A percentile compares a stretch with the other conserved stretches of the same genome.
phyloP scores from a whole-genome alignment of 2,888 invertebrate genomes.

The Desoria tigrina region DNA sequence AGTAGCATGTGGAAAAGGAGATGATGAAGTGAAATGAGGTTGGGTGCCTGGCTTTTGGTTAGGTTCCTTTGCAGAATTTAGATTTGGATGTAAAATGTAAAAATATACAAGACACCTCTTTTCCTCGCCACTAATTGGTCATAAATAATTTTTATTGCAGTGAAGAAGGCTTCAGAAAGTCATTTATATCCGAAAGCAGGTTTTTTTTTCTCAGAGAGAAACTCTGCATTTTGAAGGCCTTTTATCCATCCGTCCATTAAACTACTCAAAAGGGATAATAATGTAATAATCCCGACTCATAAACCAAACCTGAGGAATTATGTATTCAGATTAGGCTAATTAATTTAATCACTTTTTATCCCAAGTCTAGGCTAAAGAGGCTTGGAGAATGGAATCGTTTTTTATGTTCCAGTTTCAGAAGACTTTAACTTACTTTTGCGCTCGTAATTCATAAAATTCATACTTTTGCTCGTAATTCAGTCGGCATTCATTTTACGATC shows the following conservation, averaged over 20 bases:
- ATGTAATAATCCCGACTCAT: not conserved
- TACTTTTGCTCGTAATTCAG: no score
- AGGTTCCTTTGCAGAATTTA: not conserved
- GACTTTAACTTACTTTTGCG: no score
- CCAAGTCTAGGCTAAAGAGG: no score
- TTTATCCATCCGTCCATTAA: not conserved
- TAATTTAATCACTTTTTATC: not conserved
- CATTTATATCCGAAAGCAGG: not conserved
- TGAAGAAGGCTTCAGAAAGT: not conserved
- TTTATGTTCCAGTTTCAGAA: no score
- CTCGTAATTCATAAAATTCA: no score
- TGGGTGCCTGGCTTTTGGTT: not conserved
- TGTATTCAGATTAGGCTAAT: not conserved
- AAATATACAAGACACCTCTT: conserved; percentile 10
- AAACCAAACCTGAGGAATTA: conserved; percentile 3
- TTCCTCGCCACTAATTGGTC: conserved; percentile 24
- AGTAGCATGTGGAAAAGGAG: no score
- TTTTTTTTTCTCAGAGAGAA: not conserved
- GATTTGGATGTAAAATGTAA: no score
- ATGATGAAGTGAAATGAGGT: no score
- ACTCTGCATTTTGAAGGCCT: not conserved
- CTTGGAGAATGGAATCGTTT: no score
- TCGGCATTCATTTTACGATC: no score
- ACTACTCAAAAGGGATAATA: not conserved
- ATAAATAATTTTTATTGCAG: conserved; percentile 28